phyloP scores from a whole-genome alignment of 2,888 invertebrate species.

The Acronicta aceris region DNA sequence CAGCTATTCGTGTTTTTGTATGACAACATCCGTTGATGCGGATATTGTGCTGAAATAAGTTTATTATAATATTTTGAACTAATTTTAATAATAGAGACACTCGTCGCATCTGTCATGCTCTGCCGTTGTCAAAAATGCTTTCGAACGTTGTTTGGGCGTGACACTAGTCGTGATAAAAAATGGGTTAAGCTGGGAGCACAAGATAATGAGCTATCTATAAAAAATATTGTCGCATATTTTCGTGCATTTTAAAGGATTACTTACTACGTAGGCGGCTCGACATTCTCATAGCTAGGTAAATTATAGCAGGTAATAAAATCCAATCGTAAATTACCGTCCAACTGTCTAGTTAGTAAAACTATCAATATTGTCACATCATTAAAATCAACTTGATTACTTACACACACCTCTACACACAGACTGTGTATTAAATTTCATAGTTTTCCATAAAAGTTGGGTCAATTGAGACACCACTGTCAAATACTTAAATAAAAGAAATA shows the following conservation, averaged over 20 bases:
- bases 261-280: constrained; percentile 33
- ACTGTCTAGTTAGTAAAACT: constrained; percentile 49
- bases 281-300: constrained; percentile 39
- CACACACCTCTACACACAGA: constrained; percentile 11
- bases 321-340: constrained; percentile 46
- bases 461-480: constrained; percentile 45
- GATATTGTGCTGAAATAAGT: constrained; percentile 37
- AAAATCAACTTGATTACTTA: constrained; percentile 34
- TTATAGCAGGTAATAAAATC: constrained; percentile 53
- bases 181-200: constrained; percentile 20
- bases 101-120: constrained; percentile 12
- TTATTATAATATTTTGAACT: constrained; percentile 21
- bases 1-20: constrained; percentile 16
- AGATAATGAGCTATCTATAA: constrained; percentile 40
- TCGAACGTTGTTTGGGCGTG: constrained; percentile 47
- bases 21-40: constrained; percentile 29
- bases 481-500: constrained; percentile 58
- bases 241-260: constrained; percentile 49
- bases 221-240: constrained; percentile 44
- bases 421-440: constrained; percentile 39
- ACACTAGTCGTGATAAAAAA: constrained; percentile 49
- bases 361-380: constrained; percentile 50
- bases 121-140: constrained; percentile 23
- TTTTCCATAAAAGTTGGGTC: constrained; percentile 43
- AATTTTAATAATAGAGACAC: constrained; percentile 35